A percentile compares a stretch with the other conserved stretches of the same genome.
Conservation (phyloP, 2,113 vertebrate species). For the Microcebus griseorufus region DNA sequence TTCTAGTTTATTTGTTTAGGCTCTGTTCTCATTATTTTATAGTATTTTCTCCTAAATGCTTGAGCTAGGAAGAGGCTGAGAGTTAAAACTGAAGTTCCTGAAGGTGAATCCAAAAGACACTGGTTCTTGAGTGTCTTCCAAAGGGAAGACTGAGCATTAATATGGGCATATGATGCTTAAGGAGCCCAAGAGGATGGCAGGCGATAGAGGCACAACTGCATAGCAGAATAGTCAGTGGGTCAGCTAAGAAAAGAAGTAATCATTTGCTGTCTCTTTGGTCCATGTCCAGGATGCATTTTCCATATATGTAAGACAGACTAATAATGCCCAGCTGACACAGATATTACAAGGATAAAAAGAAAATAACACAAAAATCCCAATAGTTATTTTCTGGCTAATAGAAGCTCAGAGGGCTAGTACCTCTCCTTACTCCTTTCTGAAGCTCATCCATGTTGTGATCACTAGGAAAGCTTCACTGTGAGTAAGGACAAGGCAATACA, state of each 20-base stretch:
- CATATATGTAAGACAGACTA: background rate
- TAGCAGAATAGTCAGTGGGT: background rate
- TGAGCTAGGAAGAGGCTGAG: background rate
- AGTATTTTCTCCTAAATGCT: background rate
- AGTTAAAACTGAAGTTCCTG: background rate
- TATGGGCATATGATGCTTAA: background rate
- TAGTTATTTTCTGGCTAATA: background rate
- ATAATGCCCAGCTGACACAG: background rate
- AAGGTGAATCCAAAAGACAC: background rate
- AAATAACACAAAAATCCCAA: background rate
- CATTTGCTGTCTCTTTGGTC: background rate
- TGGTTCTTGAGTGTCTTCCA: background rate
- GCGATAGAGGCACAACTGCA: fast-evolving
- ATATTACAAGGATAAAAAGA: background rate
- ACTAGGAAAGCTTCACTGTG: background rate
- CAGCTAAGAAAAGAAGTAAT: background rate
- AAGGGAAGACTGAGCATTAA: background rate
- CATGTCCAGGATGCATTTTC: background rate
- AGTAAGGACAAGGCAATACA: background rate
- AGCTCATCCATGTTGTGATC: background rate
- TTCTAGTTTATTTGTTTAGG: background rate
- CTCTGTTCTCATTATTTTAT: background rate
- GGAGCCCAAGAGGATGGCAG: background rate
- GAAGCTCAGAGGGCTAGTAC: background rate
- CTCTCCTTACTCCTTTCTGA: background rate